These are phyloP conservation scores for Eulithis testata DNA, from an alignment of 2,888 invertebrate genomes.

Conservation along the genomic window DNA sequence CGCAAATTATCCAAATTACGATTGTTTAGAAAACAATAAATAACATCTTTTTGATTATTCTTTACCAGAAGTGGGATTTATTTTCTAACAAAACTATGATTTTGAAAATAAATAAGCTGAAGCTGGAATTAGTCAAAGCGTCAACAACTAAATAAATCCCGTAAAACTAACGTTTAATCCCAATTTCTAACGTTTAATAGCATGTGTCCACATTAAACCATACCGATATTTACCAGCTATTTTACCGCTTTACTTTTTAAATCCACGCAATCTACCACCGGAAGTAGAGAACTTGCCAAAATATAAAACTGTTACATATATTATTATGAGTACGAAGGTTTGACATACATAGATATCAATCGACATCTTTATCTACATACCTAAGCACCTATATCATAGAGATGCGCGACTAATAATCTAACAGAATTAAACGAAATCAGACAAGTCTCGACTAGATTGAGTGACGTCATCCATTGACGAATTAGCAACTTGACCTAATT, in stretches of 20 bases:
- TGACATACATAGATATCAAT: not conserved
- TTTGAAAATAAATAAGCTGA: not conserved
- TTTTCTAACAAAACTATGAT: too few relatives aligned
- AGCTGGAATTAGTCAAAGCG: not conserved
- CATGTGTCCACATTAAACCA: conserved; percentile 30
- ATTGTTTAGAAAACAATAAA: too few relatives aligned
- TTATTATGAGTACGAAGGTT: conserved; percentile 18
- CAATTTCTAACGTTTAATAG: conserved; percentile 35
- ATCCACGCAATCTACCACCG: conserved; percentile 42
- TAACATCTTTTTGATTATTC: too few relatives aligned
- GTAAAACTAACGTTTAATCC: too few relatives aligned
- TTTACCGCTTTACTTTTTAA: conserved; percentile 40
- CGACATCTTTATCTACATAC: too few relatives aligned
- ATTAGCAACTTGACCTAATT: conserved; percentile 43
- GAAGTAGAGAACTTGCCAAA: conserved; percentile 54
- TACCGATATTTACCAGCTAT: conserved; percentile 25
- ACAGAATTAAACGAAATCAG: conserved; percentile 54
- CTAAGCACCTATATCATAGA: too few relatives aligned
- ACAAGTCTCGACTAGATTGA: conserved; percentile 72
- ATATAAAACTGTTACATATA: conserved; percentile 50
- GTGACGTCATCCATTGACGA: conserved; percentile 67
- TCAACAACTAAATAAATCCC: conserved; percentile 1
- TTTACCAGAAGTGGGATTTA: too few relatives aligned
- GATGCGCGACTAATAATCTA: not conserved
- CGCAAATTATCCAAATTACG: not conserved